Evolutionary conservation across 1,140 invertebrate species (phyloP), one percentile per base, ranked within the genome.

Genomic region (Ptiloglossa arizonensis): DNA sequence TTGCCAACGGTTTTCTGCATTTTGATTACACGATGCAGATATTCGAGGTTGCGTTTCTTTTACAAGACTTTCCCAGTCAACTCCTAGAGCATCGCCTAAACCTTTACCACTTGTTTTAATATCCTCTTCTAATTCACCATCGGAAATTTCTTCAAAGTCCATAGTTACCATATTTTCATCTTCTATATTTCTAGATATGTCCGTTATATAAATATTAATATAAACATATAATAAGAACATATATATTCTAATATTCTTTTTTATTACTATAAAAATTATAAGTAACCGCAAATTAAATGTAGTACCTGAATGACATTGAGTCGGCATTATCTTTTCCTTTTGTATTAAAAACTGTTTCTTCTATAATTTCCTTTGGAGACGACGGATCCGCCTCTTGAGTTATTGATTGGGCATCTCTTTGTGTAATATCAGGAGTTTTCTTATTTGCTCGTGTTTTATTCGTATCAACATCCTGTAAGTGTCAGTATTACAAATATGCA

Each of bases 61-160:
- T 0, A 97, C 95, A 15, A 98, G 92, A 90, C 97, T 97, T 38
- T 97, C 96, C 97, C 97, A 98, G 90, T 98, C 97, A 1, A 98
- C 97, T n/a, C 97, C 97, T 15, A 98, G 89, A 22, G 97, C 96
- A 92, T 98, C 97, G 19, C 97, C 96, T 71, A 97, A 94, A 71
- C 96, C 97, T 91, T 95, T 93, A 46, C 94, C 92, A 74, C 94
- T 92, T 0, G 94, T 93, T 82, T 93, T 92, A 59, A 93, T 89
- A 66, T 97, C 96, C 90, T 97, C 96, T 88, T 97, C 96, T 9
- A 97, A 90, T 89, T 97, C 97, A 73, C 97, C 96, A 91, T 97
- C 97, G 27, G 96, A 97, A 83, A 97, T 97, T 93, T 97, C 96
- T 92, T 97, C 97, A 93, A 97, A 97, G 84, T 97, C 96, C 89